Evolutionary conservation across 1,140 invertebrate species (phyloP), one percentile per base, ranked within the genome.

Genomic region (Telenomus remus): DNA sequence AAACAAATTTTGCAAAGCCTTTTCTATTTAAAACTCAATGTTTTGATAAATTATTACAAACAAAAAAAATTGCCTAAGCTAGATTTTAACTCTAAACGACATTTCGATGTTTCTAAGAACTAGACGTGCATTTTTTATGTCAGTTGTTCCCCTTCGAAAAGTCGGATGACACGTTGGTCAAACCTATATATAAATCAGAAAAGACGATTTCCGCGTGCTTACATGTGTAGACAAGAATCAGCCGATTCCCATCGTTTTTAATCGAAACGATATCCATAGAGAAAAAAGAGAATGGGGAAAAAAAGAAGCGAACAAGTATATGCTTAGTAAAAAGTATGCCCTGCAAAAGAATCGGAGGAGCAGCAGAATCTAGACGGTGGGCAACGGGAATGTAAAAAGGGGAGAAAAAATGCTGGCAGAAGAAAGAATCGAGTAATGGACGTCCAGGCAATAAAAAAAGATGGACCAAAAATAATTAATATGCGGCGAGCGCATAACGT

Each of bases 401-500:
- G 53, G 50, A 13, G 1, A 33, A 54, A 66, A 55, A 73, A 37
- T 33, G 4, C 15, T 27, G 43, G 27, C 15, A 39, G 37, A 73
- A 65, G 43, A 51, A 56, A 63, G 53, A 63, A 61, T 63, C 56
- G 63, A 27, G 53, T 68, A 75, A 75, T 75, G 57, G 72, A 75
- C 72, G 64, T 66, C 11, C 33, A 51, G 64, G 15, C 75, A 68
- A 64, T 72, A 77, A 77, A 57, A 66, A 69, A 47, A 71, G 56
- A 55, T 76, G 19, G 39, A 10, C 61, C 27, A 57, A 64, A 69
- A 73, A 78, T 78, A 78, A 78, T 78, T 78, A 78, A 78, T 78
- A 78, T 78, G 76, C 76, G 69, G 70, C 65, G 69, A 48, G 39
- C 76, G 65, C 76, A 78, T 78, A 78, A 78, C 60, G 76, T 70